Evolutionary conservation across 1,140 invertebrate species (phyloP).

Genomic region (Drosophila orosa): DNA sequence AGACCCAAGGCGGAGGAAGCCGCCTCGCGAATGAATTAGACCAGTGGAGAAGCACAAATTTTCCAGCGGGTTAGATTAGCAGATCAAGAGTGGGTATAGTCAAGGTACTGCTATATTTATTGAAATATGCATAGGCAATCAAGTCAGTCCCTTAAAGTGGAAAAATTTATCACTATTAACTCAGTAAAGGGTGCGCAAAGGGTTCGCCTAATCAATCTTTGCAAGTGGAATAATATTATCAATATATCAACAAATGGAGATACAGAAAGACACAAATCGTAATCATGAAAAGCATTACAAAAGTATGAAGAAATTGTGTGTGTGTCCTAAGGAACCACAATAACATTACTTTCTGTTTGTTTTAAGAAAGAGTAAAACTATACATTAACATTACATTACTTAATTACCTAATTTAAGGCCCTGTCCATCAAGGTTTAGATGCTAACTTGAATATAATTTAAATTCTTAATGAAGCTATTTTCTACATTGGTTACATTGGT

Average conservation of each 20-base stretch:
- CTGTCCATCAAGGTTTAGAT: background rate
- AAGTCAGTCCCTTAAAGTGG: background rate
- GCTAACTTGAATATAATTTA: too few relatives aligned
- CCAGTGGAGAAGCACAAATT: slow-evolving; percentile 17
- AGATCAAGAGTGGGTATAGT: slow-evolving; percentile 29
- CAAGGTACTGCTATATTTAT: slow-evolving; percentile 16
- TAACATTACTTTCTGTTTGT: too few relatives aligned
- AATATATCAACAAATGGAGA: background rate
- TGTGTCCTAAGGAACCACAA: too few relatives aligned
- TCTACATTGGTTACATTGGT: too few relatives aligned
- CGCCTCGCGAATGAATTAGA: slow-evolving; percentile 62
- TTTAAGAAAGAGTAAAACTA: too few relatives aligned
- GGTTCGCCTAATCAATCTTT: background rate
- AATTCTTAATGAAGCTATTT: too few relatives aligned
- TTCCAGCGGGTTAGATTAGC: slow-evolving; percentile 34
- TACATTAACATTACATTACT: too few relatives aligned
- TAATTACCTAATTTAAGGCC: too few relatives aligned
- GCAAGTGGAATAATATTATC: background rate
- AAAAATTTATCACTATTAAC: background rate
- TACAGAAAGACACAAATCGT: too few relatives aligned
- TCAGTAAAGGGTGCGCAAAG: background rate
- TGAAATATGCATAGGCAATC: slow-evolving; percentile 9
- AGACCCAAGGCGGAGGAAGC: slow-evolving; percentile 39
- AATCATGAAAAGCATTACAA: too few relatives aligned
- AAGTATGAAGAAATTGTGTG: too few relatives aligned